phyloP scores from a whole-genome alignment of 2,113 vertebrate genomes.

The Chloebia gouldiae region DNA sequence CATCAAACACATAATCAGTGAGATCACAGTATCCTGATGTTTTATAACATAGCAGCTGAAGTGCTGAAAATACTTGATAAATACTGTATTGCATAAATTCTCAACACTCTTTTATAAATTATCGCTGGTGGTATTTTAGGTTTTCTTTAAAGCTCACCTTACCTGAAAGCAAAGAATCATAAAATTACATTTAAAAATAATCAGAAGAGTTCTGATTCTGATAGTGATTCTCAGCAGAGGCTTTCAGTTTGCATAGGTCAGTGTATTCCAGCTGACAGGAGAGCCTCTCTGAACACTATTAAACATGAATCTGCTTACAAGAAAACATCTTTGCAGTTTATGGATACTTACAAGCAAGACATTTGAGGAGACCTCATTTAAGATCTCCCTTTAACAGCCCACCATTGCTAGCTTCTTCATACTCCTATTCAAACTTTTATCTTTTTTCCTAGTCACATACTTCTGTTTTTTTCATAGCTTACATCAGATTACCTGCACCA shows the following conservation, averaged over 20 bases:
- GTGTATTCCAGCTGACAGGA: not conserved
- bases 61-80: not conserved
- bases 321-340: not conserved
- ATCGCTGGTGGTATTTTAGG: not conserved
- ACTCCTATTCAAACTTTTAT: not conserved
- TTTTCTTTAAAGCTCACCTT: not conserved
- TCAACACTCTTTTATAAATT: not conserved
- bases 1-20: not conserved
- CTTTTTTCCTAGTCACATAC: not conserved
- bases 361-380: not conserved
- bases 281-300: not conserved
- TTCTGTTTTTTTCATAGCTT: not conserved
- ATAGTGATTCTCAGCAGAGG: not conserved
- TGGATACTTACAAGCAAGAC: not conserved
- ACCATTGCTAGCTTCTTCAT: not conserved
- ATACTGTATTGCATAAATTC: not conserved
- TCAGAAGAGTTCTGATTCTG: not conserved
- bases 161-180: not conserved
- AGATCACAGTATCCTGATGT: not conserved
- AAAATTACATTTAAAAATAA: not conserved
- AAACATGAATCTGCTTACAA: not conserved
- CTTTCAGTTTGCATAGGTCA: not conserved
- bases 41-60: not conserved
- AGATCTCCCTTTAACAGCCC: not conserved
- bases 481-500: not conserved